A percentile compares a stretch with the other conserved stretches of the same genome.
These are phyloP conservation scores for Solenopsis fugax DNA, from an alignment of 1,140 invertebrate species.

Conservation along the genomic window DNA sequence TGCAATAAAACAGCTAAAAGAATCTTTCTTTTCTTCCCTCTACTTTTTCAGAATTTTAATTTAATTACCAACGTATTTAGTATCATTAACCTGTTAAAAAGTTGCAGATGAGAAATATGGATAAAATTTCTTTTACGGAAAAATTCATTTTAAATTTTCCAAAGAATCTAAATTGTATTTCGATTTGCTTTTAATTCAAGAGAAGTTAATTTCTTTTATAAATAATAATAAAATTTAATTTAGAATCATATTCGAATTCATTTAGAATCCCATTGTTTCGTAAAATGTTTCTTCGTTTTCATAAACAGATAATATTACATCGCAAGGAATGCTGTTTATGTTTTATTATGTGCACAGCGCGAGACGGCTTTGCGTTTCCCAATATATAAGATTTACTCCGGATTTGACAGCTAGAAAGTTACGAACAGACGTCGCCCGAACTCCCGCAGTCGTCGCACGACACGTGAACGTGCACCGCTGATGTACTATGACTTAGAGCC, in stretches of 20 bases:
- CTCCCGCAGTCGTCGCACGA: constrained; percentile 29
- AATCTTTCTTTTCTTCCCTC: neutral
- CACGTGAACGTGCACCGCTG: constrained; percentile 29
- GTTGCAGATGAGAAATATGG: neutral
- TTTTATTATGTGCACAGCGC: constrained; percentile 30
- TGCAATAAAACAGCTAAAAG: neutral
- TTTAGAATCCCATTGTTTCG: constrained; percentile 8
- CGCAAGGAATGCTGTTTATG: neutral
- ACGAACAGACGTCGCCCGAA: constrained; percentile 40
- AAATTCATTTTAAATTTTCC: neutral
- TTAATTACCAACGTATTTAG: neutral
- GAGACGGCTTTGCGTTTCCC: constrained; percentile 15
- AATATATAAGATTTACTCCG: constrained; percentile 31
- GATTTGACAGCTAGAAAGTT: constrained; percentile 58
- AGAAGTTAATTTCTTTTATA: neutral
- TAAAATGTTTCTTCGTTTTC: neutral
- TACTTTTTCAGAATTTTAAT: constrained; percentile 2
- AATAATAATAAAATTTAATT: neutral
- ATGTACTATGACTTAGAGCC: constrained; percentile 43
- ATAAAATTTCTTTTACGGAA: neutral
- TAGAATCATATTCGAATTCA: neutral
- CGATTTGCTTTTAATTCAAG: neutral
- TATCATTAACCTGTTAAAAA: constrained; percentile 3
- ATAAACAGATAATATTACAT: neutral
- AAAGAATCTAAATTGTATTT: neutral